Evolutionary conservation across 2,888 invertebrate species (phyloP), one percentile per base, ranked within the genome.

Genomic region (Drosophila neonasuta): DNA sequence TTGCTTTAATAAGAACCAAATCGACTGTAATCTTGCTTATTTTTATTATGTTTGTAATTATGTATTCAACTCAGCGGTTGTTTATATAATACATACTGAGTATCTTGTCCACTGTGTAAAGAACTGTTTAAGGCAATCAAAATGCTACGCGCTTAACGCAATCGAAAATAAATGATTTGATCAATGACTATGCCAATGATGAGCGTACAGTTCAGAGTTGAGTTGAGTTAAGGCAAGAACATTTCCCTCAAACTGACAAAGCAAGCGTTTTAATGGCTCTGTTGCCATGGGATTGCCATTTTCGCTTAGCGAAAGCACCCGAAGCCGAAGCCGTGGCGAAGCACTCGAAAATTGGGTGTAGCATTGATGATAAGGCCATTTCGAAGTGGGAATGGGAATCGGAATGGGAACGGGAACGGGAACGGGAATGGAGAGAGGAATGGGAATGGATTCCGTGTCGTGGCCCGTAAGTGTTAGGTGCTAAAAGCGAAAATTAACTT

Each of bases 401-500:
- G 34, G n/a, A n/a, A 6, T 11, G 5, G n/a, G n/a, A 13, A 13
- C 2, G 24, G n/a, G n/a, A 48, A 24, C 10, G 30, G 13, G 10
- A 48, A 32, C 2, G 24, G 36, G n/a, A 5, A 4, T 34, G n/a
- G n/a, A 5, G 36, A 2, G n/a, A 4, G 34, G n/a, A 48, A 24
- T 17, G 30, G 32, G 10, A 11, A 30, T 3, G n/a, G 11, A n/a
- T 42, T 17, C 10, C 15, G 17, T 50, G 61, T 34, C 36, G 17
- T 52, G 34, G 24, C 42, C 41, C 44, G 44, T 61, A 63, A 74
- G 67, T 67, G 74, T 52, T 58, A 50, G 71, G 71, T 68, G 79
- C 73, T 69, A 73, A 68, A 54, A 65, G 71, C 69, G 68, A 77
- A 83, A 83, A 85, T 83, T 74, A 85, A 83, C 86, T 85, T 83